Evolutionary conservation across 2,888 invertebrate species (phyloP).

Genomic region (Aphrophora alni): DNA sequence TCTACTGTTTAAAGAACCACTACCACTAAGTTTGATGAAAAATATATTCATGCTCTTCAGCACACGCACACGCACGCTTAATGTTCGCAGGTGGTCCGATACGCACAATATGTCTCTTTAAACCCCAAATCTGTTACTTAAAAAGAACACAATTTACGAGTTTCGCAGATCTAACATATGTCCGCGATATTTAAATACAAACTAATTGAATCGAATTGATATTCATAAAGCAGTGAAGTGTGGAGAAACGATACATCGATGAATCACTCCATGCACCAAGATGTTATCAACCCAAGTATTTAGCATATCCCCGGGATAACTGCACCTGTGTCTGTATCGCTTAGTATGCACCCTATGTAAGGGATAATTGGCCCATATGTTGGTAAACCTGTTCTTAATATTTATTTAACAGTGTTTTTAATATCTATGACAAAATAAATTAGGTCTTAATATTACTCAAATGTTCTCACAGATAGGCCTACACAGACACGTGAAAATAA

Average conservation of each 20-base stretch:
- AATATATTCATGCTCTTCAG: too few species aligned
- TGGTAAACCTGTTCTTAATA: not conserved
- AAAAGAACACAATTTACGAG: not conserved
- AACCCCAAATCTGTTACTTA: not conserved
- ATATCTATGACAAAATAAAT: too few species aligned
- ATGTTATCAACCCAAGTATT: not conserved
- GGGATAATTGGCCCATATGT: not conserved
- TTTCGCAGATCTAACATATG: not conserved
- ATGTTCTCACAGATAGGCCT: too few species aligned
- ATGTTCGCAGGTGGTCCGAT: not conserved
- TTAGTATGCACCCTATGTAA: not conserved
- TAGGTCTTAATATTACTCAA: too few species aligned
- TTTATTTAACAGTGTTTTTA: not conserved
- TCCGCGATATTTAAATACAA: not conserved
- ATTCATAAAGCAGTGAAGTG: conserved; percentile 1
- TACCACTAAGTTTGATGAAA: too few species aligned
- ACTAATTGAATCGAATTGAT: conserved; percentile 6
- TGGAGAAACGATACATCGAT: not conserved
- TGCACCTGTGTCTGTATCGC: not conserved
- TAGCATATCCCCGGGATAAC: not conserved
- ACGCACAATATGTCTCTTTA: not conserved
- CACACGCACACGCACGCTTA: not conserved
- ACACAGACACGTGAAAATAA: too few species aligned
- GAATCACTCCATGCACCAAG: not conserved
- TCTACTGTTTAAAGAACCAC: too few species aligned